Base-by-base conservation (phyloP, 2,888 invertebrate species). In the Seladonia tumulorum region DNA sequence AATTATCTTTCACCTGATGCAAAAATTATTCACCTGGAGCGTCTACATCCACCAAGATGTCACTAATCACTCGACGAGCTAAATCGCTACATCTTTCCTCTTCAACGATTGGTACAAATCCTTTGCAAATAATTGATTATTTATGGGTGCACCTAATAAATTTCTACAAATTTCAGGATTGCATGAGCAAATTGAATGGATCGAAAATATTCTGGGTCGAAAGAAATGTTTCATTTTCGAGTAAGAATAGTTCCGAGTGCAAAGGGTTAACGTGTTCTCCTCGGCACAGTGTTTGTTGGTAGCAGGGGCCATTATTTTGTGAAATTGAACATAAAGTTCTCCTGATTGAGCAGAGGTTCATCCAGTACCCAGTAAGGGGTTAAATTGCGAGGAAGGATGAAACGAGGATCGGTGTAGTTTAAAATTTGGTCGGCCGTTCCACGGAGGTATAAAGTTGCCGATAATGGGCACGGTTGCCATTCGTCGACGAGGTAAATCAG, bases 401-500 rank as follows among this genome's bases (percentile, higher is more conserved):
- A 25, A 63, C 1, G 14, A 63, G 5, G 0, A 60, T 25, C 29
- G 16, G 18, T 18, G 14, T 25, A 25, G 29, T 29, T 16, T 35
- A 66, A 66, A 35, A 66, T 35, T 66, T 66, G 29, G 29, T 8
- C 16, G 16, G 18, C 3, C 35, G 35, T 66, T 66, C 35, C 35
- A 16, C 3, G 66, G 3, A 18, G 66, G 35, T 8, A 72, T 75
- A 42, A 76, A 82, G n/a, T 35, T 8, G 35, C 57, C 49, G 49
- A 79, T 85, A 83, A 83, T 78, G 66, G 29, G 76, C 35, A 79
- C 75, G 57, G 57, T 79, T 78, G 42, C 66, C 70, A 72, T 81
- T 76, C 47, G 68, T 14, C 68, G 79, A 47, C 47, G 35, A 72
- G 63, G 76, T 76, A 83, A 83, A 83, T 82, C 82, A 63, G 63